Percentiles rank a stretch among this genome's conserved stretches.
Evolutionary conservation across 1,140 invertebrate genomes (phyloP).

Genomic region (Brachystomella parvula): DNA sequence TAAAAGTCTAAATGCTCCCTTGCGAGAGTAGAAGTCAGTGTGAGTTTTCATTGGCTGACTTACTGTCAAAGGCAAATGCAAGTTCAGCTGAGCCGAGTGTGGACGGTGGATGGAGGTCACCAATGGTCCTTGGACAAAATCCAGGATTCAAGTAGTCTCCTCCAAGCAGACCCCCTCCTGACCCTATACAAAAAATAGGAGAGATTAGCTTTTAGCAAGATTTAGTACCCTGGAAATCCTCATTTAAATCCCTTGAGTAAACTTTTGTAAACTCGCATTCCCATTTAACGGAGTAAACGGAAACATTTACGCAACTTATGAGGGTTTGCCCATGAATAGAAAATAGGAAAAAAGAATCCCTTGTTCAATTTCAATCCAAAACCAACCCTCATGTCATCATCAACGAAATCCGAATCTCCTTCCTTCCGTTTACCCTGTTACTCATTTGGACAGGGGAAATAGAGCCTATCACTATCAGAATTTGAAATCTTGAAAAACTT

Average conservation of each 20-base stretch:
- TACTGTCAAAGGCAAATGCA: conserved; percentile 70
- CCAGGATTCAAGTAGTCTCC: conserved; percentile 60
- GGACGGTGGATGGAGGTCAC: conserved; percentile 57
- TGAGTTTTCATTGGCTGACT: conserved; percentile 39
- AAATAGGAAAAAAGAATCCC: too few species aligned
- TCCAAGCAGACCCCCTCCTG: conserved; percentile 55
- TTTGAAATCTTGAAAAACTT: too few species aligned
- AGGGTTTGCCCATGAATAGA: neutral
- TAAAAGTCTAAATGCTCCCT: neutral
- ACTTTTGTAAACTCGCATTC: neutral
- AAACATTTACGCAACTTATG: neutral
- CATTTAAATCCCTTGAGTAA: conserved; percentile 1
- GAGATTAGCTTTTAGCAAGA: conserved; percentile 13
- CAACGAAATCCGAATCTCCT: neutral
- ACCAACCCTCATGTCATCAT: neutral
- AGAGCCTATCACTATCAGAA: too few species aligned
- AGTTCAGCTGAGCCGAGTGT: conserved; percentile 66
- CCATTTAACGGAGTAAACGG: neutral
- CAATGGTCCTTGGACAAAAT: conserved; percentile 50
- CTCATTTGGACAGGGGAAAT: too few species aligned
- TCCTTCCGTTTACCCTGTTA: neutral
- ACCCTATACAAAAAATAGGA: conserved; percentile 33
- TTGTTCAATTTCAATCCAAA: neutral
- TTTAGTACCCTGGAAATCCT: neutral
- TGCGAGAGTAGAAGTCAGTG: neutral